Base-by-base conservation (phyloP, 2,888 invertebrate genomes). In the Suillia variegata region DNA sequence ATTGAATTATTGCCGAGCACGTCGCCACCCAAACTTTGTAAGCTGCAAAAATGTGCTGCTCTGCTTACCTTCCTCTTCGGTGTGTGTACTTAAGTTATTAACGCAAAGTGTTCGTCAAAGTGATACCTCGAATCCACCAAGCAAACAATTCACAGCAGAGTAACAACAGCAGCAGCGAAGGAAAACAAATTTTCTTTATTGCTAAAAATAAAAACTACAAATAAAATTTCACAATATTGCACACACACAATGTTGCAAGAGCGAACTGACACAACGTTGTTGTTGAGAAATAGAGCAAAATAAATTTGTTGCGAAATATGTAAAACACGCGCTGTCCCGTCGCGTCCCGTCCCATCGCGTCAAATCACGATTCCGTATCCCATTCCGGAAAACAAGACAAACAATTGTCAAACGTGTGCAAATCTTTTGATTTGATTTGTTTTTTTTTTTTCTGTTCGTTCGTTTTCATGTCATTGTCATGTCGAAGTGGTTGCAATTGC, bases 21-120 rank as follows among this genome's bases (percentile, higher is more conserved):
- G 42, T 8, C 13, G 12, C n/a, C 18, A 54, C 21, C 42, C 15
- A 54, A 24, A 26, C 26, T 26, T 5, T 26, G 26, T 26, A 6
- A 6, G 10, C 26, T 26, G n/a, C n/a, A 26, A 26, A 26, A 10
- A 5, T 5, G 26, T 6, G 26, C 26, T 26, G 10, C 26, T 26
- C 26, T 26, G 6, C 26, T 6, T 10, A 10, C 26, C n/a, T 38
- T 5, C 13, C 38, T 38, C 38, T 38, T 38, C 38, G n/a, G 38
- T 62, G 52, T 62, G 62, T 67, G 67, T 63, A 64, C 62, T 61
- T 64, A 64, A 67, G 61, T 64, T 67, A 67, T 63, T 67, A 65
- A 66, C 61, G 60, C 58, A 56, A 53, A n/a, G 20, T 38, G 31
- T 52, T 15, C 54, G 33, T 54, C 45, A 26, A 33, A 17, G 48